Conservation (phyloP, 2,888 invertebrate species). For the Apamea epomidion region DNA sequence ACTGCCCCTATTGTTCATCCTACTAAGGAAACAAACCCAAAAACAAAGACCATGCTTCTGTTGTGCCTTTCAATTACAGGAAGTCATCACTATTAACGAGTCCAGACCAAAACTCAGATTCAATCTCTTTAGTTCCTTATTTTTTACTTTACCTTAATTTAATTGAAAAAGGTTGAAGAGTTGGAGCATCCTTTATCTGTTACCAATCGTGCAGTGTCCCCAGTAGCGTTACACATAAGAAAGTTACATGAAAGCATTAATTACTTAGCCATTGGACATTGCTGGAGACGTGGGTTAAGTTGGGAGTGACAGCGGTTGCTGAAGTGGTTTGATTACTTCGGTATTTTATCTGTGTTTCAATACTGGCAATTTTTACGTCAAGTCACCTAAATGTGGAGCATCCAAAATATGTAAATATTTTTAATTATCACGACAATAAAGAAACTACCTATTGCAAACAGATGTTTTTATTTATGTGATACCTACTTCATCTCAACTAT, state of each 20-base stretch:
- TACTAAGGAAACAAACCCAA: not conserved
- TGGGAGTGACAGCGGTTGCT: conserved; percentile 37
- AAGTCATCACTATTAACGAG: conserved; percentile 39
- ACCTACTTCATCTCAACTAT: not conserved
- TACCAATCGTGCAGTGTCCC: conserved; percentile 72
- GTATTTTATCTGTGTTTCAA: not conserved
- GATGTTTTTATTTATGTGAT: not conserved
- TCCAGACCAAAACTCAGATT: conserved; percentile 34
- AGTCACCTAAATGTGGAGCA: not conserved
- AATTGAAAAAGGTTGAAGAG: conserved; percentile 58
- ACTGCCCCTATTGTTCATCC: not conserved
- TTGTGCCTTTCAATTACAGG: conserved; percentile 32
- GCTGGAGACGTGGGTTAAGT: conserved; percentile 61
- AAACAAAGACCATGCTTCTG: conserved; percentile 16
- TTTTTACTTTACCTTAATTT: conserved; percentile 60
- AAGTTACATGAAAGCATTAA: conserved; percentile 83
- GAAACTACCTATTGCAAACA: not conserved
- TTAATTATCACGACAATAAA: not conserved
- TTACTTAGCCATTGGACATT: conserved; percentile 83
- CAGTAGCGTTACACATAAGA: conserved; percentile 75
- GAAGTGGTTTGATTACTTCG: not conserved
- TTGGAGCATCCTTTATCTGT: conserved; percentile 66
- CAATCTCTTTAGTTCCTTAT: conserved; percentile 22
- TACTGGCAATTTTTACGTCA: not conserved
- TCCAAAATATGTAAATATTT: not conserved